Base-by-base conservation (phyloP, 2,113 vertebrate genomes). In the Eidolon helvum region DNA sequence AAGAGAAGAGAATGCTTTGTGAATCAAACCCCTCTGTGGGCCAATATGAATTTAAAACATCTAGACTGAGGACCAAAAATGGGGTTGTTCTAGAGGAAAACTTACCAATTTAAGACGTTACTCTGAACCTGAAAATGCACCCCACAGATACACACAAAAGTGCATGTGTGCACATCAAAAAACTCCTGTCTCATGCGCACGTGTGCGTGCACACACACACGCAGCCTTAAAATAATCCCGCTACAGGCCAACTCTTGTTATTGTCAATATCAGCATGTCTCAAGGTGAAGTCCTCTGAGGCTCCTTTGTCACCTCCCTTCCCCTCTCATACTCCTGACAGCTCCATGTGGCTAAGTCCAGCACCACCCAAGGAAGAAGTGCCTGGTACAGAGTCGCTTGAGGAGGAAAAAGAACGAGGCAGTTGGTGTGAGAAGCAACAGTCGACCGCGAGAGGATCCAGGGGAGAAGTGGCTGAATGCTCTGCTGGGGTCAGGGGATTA, bases 401-500 rank as follows among this genome's bases (percentile, higher is more conserved):
- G 38, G 50, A 77, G 66, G 26, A 24, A 24, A 33, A 59, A 71
- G 63, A 38, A 14, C 0, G 12, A 86, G 26, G 28, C 79, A 33
- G 59, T 45, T 11, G 26, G 9, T 69, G 2, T 30, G 74, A 50
- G 83, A 79, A 21, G 26, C 53, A 59, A 7, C 78, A 10, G n/a
- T 6, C 12, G 0, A 8, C 18, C 18, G 19, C 3, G n/a, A 33
- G 45, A 66, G 66, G 16, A 38, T 24, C 21, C 1, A 0, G 45
- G 40, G 55, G 40, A 55, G 68, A 74, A 30, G 65, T 2, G n/a
- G 57, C 33, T 4, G 0, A 7, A 0, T 2, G 59, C 21, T 79
- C 68, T 8, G 30, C 5, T 4, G 1, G 28, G 33, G 11, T 35
- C 83, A 59, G 45, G 12, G 26, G 48, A 28, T 22, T 22, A 35